phyloP scores from a whole-genome alignment of 2,797 vertebrate genomes.

The Mastacembelus armatus region DNA sequence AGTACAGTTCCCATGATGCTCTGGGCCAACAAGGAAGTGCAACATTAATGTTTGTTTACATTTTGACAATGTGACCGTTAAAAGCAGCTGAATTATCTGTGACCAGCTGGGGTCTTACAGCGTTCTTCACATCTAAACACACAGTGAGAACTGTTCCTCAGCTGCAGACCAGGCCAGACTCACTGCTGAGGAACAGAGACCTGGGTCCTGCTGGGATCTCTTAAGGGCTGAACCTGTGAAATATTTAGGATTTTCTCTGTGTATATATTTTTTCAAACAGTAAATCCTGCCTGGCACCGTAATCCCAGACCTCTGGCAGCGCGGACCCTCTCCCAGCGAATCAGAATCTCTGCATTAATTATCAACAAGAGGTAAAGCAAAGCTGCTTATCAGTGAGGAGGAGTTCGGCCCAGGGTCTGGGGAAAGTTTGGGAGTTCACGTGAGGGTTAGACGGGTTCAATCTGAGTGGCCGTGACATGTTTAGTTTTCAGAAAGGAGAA shows the following conservation, averaged over 20 bases:
- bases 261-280: background rate
- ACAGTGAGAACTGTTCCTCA: too few species aligned
- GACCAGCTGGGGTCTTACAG: too few species aligned
- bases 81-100: too few species aligned
- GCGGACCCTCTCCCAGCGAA: background rate
- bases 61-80: too few species aligned
- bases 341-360: slow-evolving; percentile 16
- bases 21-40: too few species aligned
- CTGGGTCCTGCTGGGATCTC: too few species aligned
- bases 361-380: background rate
- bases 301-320: background rate
- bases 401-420: slow-evolving; percentile 3
- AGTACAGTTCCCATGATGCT: too few species aligned
- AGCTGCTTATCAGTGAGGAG: slow-evolving; percentile 33
- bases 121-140: too few species aligned
- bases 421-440: slow-evolving; percentile 36
- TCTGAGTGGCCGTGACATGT: slow-evolving; percentile 32
- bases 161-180: too few species aligned
- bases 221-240: too few species aligned
- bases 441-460: slow-evolving; percentile 30
- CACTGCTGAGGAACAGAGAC: too few species aligned
- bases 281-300: background rate
- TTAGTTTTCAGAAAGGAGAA: slow-evolving; percentile 24
- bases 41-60: too few species aligned
- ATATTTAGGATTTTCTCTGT: background rate